Percentiles rank a stretch among this genome's conserved stretches.
These are phyloP conservation scores for Enteromius fasciolatus DNA, from an alignment of 2,797 vertebrate genomes.

Conservation along the genomic window DNA sequence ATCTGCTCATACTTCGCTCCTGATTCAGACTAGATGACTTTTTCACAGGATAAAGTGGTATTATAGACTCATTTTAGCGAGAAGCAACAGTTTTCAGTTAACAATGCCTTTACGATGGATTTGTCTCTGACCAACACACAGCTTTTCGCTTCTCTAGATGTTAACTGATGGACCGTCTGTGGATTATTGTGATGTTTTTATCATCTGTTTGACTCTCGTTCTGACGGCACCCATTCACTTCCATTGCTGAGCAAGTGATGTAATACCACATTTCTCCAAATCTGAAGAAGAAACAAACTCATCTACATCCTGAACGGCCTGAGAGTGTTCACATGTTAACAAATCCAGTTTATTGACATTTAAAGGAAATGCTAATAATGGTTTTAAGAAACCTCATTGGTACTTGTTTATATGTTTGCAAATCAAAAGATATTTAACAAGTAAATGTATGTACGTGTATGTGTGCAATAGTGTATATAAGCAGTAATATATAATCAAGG, in stretches of 20 bases:
- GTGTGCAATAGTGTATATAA: neutral
- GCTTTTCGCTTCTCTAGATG: neutral
- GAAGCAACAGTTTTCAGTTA: neutral
- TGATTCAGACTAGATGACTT: neutral
- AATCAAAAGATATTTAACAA: neutral
- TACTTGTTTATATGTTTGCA: slow-evolving; percentile 18
- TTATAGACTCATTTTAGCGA: neutral
- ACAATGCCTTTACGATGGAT: neutral
- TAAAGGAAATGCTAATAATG: neutral
- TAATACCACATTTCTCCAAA: neutral
- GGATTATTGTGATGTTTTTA: neutral
- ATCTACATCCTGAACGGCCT: neutral
- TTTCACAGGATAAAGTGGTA: neutral
- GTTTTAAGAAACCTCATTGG: neutral
- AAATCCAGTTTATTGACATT: neutral
- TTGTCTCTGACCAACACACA: neutral
- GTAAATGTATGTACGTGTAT: slow-evolving; percentile 4
- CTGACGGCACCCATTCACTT: neutral
- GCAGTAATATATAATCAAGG: neutral
- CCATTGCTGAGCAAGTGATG: neutral
- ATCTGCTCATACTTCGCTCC: neutral
- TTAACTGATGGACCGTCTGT: neutral
- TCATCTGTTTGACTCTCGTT: neutral
- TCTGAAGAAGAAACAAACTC: neutral
- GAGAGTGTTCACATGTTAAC: neutral